Base-by-base conservation (phyloP, 2,888 invertebrate genomes). In the Galerucella pusilla region DNA sequence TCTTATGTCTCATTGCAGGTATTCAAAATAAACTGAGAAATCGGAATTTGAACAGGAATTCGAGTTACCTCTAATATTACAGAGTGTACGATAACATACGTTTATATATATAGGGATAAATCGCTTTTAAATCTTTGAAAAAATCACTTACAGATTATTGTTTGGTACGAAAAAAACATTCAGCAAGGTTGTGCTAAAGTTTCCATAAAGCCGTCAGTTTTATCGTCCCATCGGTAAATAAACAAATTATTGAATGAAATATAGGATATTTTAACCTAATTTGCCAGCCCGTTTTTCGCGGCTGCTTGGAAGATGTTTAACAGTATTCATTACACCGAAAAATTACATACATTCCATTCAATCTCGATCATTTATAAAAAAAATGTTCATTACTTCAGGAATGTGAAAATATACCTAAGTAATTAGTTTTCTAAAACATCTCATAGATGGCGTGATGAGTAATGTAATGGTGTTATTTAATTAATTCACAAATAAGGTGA, bases 251-350 rank as follows among this genome's bases (percentile, higher is more conserved):
- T n/a, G 52, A 54, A 67, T 71, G 64, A 71, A 68, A 73, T 76
- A 68, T 76, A 42, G 16, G 63, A 71, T 59, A 54, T 64, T 59
- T 71, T 73, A 76, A 76, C 76, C 76, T 72, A 76, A 42, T 73
- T 76, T 68, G 12, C 67, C n/a, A 4, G 16, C 42, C 63, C n/a
- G n/a, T n/a, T 35, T 63, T 42, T 63, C 35, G 42, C 63, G 16
- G n/a, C 42, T 63, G 63, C 42, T 63, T 63, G 63, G 63, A 63
- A 42, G 35, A 63, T 63, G 42, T 42, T 35, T 16, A 42, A 35
- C 16, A 61, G 12, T 2, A 1, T n/a, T n/a, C 42, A 42, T 35
- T 14, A 16, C 14, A 16, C 9, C 59, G 35, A n/a, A 45, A 45
- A 57, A 42, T 57, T 42, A 68, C 59, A 68, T 20, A 68, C 16